A percentile compares a stretch with the other conserved stretches of the same genome.
Evolutionary conservation across 2,113 vertebrate genomes (phyloP).

Genomic region (Microtus ochrogaster): DNA sequence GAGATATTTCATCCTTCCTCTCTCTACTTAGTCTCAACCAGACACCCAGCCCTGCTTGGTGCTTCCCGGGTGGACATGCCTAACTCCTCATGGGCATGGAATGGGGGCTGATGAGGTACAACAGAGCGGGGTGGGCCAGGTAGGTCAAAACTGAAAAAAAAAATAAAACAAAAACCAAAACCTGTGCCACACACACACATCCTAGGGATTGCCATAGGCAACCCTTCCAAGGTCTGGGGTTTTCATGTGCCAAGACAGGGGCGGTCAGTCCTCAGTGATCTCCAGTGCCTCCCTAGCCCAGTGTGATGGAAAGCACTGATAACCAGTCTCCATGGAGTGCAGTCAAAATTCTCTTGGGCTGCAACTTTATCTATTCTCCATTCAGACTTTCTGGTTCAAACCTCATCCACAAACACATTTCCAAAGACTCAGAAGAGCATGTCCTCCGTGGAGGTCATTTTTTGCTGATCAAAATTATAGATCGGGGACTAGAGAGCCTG

Average conservation of each 20-base stretch:
- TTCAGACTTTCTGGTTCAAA: background rate
- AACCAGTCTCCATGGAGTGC: background rate
- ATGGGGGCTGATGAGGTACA: background rate
- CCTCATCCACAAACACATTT: accelerated
- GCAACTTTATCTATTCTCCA: background rate
- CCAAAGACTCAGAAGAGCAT: background rate
- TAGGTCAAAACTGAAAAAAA: background rate
- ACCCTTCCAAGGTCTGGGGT: background rate
- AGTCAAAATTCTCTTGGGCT: background rate
- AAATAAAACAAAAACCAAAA: too few relatives aligned
- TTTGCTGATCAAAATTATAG: background rate
- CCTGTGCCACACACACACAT: too few relatives aligned
- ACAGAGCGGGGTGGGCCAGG: background rate
- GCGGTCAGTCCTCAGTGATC: accelerated
- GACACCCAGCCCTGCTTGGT: background rate
- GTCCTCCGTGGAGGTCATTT: background rate
- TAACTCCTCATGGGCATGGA: too few relatives aligned
- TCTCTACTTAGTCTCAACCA: background rate
- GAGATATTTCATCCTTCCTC: background rate
- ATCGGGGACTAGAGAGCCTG: background rate
- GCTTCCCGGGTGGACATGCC: background rate
- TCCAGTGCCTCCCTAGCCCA: background rate
- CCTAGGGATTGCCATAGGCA: background rate
- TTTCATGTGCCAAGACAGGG: background rate
- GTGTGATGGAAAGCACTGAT: background rate